Base-by-base conservation (phyloP, 2,888 invertebrate genomes). In the Archips xylosteana region DNA sequence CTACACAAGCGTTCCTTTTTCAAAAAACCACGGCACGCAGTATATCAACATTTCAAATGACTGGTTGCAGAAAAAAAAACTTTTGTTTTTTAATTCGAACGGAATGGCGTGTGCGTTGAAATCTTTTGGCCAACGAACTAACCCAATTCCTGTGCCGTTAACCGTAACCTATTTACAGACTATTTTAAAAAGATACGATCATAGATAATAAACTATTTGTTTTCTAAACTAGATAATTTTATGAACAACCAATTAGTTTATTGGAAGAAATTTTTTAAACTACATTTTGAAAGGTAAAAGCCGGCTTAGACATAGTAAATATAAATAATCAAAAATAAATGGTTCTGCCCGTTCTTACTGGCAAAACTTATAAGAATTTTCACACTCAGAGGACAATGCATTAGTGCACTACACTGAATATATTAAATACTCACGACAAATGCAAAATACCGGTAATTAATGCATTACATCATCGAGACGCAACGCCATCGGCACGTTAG, bases 401-500 rank as follows among this genome's bases (percentile, higher is more conserved):
- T 15, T n/a, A 9, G 6, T 49, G 57, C 34, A 63, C 42, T 39
- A 49, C 61, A 61, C 23, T 65, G 45, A 42, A 57, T 51, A 64
- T 60, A 32, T 63, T 39, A 63, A 73, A 81, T 83, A 83, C 83
- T 78, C 79, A 76, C 77, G 78, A 77, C 76, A 79, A 79, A 82
- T 84, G 82, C 80, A 84, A 84, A 57, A 87, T 82, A 79, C 83
- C 82, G 86, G 88, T 89, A 89, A 90, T 90, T 88, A 88, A 87
- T 89, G 89, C 81, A 91, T 92, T 90, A 90, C 91, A 91, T 91
- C 87, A 90, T 80, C 77, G 76, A 79, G 77, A 82, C 78, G 78
- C 80, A 79, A 15, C 85, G 84, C 82, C 82, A 78, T 80, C 77
- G 82, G 82, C 76, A 75, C 75, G 75, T 78, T 79, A 82, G 75